Percentiles rank a stretch among this genome's conserved stretches.
These are phyloP conservation scores for Smutsia gigantea DNA, from an alignment of 2,797 vertebrate genomes.

Conservation along the genomic window DNA sequence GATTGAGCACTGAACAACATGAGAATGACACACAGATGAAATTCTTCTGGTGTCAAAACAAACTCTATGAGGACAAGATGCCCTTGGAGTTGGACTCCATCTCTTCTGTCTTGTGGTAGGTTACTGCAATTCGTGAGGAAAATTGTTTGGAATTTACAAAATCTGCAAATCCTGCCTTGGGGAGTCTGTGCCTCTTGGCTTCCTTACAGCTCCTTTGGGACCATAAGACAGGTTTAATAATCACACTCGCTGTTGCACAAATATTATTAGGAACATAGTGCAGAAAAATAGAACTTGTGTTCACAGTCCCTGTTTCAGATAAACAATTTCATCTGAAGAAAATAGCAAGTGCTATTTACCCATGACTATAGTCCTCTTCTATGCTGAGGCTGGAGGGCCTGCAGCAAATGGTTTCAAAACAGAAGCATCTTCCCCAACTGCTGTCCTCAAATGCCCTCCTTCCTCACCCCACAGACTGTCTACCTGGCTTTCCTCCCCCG, in stretches of 20 bases:
- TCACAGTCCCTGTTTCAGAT: constrained; percentile 79
- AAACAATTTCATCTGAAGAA: constrained; percentile 89
- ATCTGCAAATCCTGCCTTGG: constrained; percentile 5
- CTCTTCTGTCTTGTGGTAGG: background rate
- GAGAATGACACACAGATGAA: background rate
- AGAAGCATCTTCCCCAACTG: background rate
- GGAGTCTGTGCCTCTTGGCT: constrained; percentile 37
- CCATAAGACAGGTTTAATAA: background rate
- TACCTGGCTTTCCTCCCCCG: background rate
- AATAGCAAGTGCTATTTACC: constrained; percentile 86
- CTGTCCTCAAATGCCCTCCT: background rate
- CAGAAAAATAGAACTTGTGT: background rate
- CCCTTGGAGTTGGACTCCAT: background rate
- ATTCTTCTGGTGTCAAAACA: constrained; percentile 41
- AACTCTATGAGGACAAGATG: background rate
- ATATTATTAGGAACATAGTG: background rate
- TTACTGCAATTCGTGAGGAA: constrained; percentile 62
- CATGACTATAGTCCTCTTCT: constrained; percentile 89
- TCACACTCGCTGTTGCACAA: background rate
- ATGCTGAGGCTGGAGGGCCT: constrained; percentile 62
- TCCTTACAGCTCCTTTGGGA: constrained; percentile 18
- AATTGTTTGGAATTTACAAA: constrained; percentile 30
- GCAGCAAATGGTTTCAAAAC: background rate
- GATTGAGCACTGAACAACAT: background rate
- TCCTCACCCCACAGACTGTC: background rate